Percentiles rank a stretch among this genome's conserved stretches.
Conservation (phyloP, 2,888 invertebrate genomes). For the Merodon equestris region DNA sequence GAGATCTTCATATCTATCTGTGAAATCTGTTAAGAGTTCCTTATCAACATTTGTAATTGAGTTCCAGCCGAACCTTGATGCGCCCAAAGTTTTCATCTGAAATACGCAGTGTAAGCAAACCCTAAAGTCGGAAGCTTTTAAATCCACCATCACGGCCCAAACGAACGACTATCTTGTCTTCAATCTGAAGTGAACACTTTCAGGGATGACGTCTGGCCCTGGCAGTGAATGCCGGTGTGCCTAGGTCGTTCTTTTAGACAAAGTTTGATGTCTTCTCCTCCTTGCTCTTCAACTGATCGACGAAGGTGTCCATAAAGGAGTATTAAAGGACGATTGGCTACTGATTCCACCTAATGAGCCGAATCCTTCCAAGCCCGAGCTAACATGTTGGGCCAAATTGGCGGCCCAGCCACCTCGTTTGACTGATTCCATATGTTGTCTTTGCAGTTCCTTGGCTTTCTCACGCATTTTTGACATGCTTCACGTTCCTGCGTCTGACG, state of each 20-base stretch:
- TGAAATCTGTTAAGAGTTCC: constrained; percentile 89
- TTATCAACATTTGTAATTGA: constrained; percentile 97
- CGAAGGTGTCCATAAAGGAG: constrained; percentile 91
- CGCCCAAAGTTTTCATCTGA: constrained; percentile 92
- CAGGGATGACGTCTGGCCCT: constrained; percentile 77
- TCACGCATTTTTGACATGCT: constrained; percentile 98
- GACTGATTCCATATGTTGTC: constrained; percentile 90
- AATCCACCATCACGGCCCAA: constrained; percentile 97
- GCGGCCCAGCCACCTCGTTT: constrained; percentile 85
- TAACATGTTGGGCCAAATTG: constrained; percentile 74
- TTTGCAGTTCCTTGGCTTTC: constrained; percentile 96
- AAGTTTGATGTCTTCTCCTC: constrained; percentile 87
- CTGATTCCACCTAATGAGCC: constrained; percentile 79
- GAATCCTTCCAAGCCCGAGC: constrained; percentile 76
- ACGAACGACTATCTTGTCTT: constrained; percentile 92
- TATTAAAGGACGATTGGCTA: constrained; percentile 69
- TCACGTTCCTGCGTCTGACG: constrained; percentile 98
- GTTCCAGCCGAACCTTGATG: constrained; percentile 91
- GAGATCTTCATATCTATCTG: constrained; percentile 94
- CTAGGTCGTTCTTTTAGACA: constrained; percentile 75
- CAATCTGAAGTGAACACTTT: constrained; percentile 90
- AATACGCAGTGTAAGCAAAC: constrained; percentile 93
- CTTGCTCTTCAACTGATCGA: constrained; percentile 96
- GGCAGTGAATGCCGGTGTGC: constrained; percentile 75
- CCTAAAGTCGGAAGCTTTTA: constrained; percentile 93